Percentiles rank a stretch among this genome's conserved stretches.
Evolutionary conservation across 1,140 invertebrate genomes (phyloP).

Genomic region (Caerostris darwini): DNA sequence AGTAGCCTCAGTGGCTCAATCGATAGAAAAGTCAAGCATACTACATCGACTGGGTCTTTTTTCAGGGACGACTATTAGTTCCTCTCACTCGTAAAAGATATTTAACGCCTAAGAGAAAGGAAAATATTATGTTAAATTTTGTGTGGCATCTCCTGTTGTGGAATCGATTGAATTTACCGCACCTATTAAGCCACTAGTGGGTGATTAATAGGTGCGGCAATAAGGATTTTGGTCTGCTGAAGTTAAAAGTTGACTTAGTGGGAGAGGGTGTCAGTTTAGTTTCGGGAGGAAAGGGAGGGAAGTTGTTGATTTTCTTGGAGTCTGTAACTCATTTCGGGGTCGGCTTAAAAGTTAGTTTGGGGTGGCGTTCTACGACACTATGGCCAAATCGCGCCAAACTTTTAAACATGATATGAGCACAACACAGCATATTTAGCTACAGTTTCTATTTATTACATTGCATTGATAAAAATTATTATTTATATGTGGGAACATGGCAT

Average conservation of each 20-base stretch:
- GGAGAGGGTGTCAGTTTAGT: neutral
- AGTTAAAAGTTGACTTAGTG: neutral
- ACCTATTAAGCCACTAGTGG: neutral
- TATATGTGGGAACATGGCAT: too few relatives aligned
- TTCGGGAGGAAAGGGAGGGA: neutral
- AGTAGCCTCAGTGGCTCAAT: conserved; percentile 38
- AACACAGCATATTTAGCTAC: too few relatives aligned
- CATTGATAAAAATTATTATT: too few relatives aligned
- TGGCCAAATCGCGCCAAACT: too few relatives aligned
- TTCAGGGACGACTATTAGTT: neutral
- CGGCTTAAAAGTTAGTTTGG: too few relatives aligned
- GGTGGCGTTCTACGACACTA: too few relatives aligned
- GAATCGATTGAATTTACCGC: neutral
- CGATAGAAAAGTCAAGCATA: conserved; percentile 36
- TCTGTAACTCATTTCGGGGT: neutral
- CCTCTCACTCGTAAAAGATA: neutral
- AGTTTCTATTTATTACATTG: too few relatives aligned
- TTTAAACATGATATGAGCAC: too few relatives aligned
- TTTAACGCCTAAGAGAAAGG: neutral
- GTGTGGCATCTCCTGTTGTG: neutral
- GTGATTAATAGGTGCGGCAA: neutral
- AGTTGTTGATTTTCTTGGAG: neutral
- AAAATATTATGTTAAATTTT: neutral
- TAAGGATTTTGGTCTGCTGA: neutral
- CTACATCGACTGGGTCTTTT: neutral